These are phyloP conservation scores for Acyrthosiphon pisum DNA, from an alignment of 1,140 invertebrate genomes.

Conservation along the genomic window DNA sequence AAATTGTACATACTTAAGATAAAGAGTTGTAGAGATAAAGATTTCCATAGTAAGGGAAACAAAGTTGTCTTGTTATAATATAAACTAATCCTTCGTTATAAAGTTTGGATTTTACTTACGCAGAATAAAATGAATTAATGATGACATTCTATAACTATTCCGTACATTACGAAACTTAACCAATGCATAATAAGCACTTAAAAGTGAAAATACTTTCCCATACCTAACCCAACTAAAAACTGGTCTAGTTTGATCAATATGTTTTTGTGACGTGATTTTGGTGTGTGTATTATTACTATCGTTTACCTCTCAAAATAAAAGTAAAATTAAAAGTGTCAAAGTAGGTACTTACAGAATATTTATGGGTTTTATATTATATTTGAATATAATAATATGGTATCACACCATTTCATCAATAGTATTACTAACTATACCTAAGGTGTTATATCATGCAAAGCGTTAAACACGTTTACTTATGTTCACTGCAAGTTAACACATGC, in stretches of 20 bases:
- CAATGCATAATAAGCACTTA: conserved; percentile 1
- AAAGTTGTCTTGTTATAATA: neutral
- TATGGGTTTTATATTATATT: neutral
- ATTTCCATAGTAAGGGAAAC: conserved; percentile 13
- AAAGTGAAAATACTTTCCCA: conserved; percentile 8
- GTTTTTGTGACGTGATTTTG: neutral
- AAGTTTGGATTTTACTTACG: conserved; percentile 18
- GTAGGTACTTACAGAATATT: neutral
- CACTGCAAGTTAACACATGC: too few relatives aligned
- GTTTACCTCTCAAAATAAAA: neutral
- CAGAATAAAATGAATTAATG: conserved; percentile 16
- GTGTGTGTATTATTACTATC: neutral
- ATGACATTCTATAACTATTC: conserved; percentile 11
- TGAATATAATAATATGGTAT: neutral
- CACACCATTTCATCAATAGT: neutral
- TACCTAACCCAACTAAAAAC: neutral
- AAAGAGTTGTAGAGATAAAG: conserved; percentile 26
- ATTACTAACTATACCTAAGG: neutral
- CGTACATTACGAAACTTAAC: conserved; percentile 9
- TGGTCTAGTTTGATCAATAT: conserved; percentile 3
- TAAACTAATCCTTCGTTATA: conserved; percentile 35
- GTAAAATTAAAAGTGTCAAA: neutral
- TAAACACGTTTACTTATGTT: too few relatives aligned
- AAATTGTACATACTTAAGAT: conserved; percentile 24
- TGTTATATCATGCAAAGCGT: neutral